Evolutionary conservation across 2,113 vertebrate genomes (phyloP), one percentile per base, ranked within the genome.

Genomic region (Ophiodon elongatus): DNA sequence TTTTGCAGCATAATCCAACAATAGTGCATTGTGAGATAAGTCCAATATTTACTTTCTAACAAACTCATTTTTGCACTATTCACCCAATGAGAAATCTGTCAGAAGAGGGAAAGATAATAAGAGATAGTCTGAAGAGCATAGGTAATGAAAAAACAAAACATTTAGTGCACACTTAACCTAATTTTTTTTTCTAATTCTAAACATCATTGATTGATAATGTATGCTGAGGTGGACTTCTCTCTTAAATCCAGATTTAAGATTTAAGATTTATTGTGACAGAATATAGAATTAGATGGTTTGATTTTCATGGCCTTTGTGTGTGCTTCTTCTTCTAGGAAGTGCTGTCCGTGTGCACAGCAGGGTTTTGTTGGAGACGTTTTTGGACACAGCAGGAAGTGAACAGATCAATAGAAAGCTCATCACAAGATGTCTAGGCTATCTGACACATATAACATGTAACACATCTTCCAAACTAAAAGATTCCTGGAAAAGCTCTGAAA

Each of bases 371-470:
- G 29, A 54, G 21, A 69, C 14, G n/a, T n/a, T 50, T 80, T 74
- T 54, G 8, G 29, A 80, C 59, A 62, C 80, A 73, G 76, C 41
- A n/a, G 85, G 84, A 80, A 27, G 45, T 31, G 27, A 64, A 64
- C 33, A 74, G 71, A 88, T 90, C 89, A 83, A 88, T 91, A 64
- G 59, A 79, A 67, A 64, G 41, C 65, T 76, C 37, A 37, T 85
- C 75, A 69, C 50, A 37, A 62, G 56, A 67, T 50, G 29, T 85
- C 72, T 73, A 31, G 52, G 29, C n/a, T 13, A 15, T 75, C 66
- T 17, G 35, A 52, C 79, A 84, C 56, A 5, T 73, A 83, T 21
- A 54, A 21, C n/a, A n/a, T n/a, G n/a, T 2, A 52, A 29, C 62
- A 81, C 73, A 68, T 41, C 11, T 64, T 74, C 70, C 31, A 59